These are phyloP conservation scores for Pogonomyrmex californicus DNA, from an alignment of 1,140 invertebrate genomes.

Conservation along the genomic window DNA sequence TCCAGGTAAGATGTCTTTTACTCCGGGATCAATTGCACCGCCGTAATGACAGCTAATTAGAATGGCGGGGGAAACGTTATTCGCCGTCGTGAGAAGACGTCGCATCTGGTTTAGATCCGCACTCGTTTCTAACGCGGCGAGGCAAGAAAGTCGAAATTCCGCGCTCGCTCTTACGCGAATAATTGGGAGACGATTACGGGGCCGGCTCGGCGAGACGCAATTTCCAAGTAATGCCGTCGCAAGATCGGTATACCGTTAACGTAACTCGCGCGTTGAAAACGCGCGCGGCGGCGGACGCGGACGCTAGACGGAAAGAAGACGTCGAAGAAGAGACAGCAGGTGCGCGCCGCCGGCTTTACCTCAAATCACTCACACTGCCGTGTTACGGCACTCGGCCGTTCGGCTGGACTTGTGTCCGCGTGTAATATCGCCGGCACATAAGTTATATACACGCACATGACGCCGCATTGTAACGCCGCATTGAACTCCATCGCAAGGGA, in stretches of 20 bases:
- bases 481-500: constrained; percentile 39
- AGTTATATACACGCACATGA: constrained; percentile 44
- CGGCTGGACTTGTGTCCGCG: neutral
- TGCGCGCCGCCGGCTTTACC: constrained; percentile 46
- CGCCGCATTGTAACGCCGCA: constrained; percentile 49
- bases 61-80: neutral
- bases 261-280: constrained; percentile 47
- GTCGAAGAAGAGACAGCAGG: constrained; percentile 45
- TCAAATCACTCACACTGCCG: constrained; percentile 51
- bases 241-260: constrained; percentile 70
- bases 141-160: constrained; percentile 62
- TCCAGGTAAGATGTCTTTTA: neutral
- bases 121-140: neutral
- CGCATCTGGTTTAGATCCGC: neutral
- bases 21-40: neutral
- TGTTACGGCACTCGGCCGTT: constrained; percentile 28
- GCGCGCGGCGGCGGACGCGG: neutral
- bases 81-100: neutral
- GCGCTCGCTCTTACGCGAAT: constrained; percentile 62
- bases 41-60: constrained; percentile 12
- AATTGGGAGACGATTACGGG: constrained; percentile 56
- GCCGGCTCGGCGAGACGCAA: constrained; percentile 22
- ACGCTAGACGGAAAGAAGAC: constrained; percentile 48
- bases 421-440: constrained; percentile 45
- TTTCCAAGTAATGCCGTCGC: constrained; percentile 63